These are phyloP conservation scores for Enoplosus armatus DNA, from an alignment of 2,797 vertebrate species.

Conservation along the genomic window DNA sequence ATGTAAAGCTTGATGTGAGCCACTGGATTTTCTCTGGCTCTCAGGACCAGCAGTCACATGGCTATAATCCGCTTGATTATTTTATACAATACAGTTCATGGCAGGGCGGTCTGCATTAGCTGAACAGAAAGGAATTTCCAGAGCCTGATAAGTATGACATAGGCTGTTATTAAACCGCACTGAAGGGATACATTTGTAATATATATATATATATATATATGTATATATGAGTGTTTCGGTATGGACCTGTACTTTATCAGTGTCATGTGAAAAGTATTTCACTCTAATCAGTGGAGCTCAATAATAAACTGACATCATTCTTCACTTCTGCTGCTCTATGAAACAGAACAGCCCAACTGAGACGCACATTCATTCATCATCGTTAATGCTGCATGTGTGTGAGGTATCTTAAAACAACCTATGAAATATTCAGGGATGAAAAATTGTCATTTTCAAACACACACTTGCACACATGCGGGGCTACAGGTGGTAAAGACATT, in stretches of 20 bases:
- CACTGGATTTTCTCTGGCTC: conserved; percentile 45
- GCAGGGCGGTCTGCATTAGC: conserved; percentile 19
- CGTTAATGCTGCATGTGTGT: conserved; percentile 16
- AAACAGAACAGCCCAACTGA: conserved; percentile 4
- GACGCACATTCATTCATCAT: conserved; percentile 52
- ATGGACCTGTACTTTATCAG: conserved; percentile 24
- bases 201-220: too few relatives aligned
- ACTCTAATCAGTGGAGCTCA: conserved; percentile 45
- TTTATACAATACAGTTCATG: conserved; percentile 22
- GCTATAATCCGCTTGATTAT: conserved; percentile 33
- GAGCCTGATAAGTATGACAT: conserved; percentile 3
- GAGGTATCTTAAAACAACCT: conserved; percentile 5
- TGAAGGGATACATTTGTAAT: neutral
- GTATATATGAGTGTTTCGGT: conserved; percentile 11
- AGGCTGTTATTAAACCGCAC: neutral
- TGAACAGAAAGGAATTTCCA: conserved; percentile 10
- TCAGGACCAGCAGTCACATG: conserved; percentile 39
- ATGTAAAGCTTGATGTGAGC: conserved; percentile 41
- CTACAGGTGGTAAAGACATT: conserved; percentile 54
- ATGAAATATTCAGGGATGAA: conserved; percentile 3
- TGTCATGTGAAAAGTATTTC: conserved; percentile 42
- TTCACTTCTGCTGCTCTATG: conserved; percentile 1
- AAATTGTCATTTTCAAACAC: neutral
- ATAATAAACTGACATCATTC: conserved; percentile 35
- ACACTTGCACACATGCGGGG: conserved; percentile 18